phyloP scores from a whole-genome alignment of 2,113 vertebrate genomes.

The Microcebus lehilahytsara region DNA sequence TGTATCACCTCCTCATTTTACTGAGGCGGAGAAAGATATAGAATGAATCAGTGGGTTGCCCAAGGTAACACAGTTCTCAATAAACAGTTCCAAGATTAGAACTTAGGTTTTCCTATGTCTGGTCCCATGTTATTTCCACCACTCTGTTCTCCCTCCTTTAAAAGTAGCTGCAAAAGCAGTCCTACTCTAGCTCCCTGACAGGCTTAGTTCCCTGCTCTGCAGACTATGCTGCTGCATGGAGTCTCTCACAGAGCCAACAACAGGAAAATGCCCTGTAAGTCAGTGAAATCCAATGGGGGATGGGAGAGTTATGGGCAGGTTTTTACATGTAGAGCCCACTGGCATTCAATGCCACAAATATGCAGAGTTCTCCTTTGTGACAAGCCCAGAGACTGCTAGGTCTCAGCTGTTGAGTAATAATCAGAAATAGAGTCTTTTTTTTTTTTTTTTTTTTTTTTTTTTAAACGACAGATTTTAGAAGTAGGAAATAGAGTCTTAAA shows the following conservation, averaged over 20 bases:
- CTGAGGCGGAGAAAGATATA: not conserved
- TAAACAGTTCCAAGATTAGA: slow-evolving; percentile 21
- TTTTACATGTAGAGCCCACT: slow-evolving; percentile 36
- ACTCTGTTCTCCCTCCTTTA: not conserved
- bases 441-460: no score
- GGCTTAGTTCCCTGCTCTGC: not conserved
- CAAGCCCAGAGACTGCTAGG: slow-evolving; percentile 36
- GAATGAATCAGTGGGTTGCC: not conserved
- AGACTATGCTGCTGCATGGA: not conserved
- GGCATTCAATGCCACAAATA: slow-evolving; percentile 48
- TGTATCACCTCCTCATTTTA: slow-evolving; percentile 13
- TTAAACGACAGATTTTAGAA: no score
- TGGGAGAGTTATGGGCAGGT: not conserved
- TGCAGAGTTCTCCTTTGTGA: slow-evolving; percentile 27
- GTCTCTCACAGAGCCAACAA: slow-evolving; percentile 32
- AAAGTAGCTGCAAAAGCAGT: not conserved
- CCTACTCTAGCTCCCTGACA: not conserved
- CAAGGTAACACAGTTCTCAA: slow-evolving; percentile 30
- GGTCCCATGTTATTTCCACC: not conserved
- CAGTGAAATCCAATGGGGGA: not conserved
- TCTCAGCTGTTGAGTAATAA: slow-evolving; percentile 62
- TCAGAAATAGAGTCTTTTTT: slow-evolving; percentile 63
- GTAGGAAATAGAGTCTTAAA: no score
- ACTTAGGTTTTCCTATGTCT: not conserved
- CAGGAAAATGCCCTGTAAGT: slow-evolving; percentile 41